These are phyloP conservation scores for Cebidichthys violaceus DNA, from an alignment of 2,113 vertebrate genomes.

Conservation along the genomic window DNA sequence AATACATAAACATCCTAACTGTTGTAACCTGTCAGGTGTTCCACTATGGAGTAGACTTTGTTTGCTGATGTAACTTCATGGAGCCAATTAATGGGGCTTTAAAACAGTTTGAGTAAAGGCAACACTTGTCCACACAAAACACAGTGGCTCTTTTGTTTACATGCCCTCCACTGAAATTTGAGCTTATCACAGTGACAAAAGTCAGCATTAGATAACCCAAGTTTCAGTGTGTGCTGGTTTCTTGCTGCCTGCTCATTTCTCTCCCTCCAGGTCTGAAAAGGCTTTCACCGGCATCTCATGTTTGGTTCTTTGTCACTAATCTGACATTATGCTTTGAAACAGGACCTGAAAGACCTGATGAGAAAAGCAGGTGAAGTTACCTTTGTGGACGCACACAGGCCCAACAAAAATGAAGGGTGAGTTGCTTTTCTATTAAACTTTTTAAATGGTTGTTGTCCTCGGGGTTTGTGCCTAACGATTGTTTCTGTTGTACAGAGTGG, in stretches of 20 bases:
- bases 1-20: slow-evolving; percentile 2
- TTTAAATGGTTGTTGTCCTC: fast-evolving
- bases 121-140: slow-evolving; percentile 40
- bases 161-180: slow-evolving; percentile 56
- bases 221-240: slow-evolving; percentile 65
- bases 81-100: slow-evolving; percentile 26
- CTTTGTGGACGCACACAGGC: slow-evolving; percentile 94
- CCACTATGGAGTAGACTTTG: slow-evolving; percentile 12
- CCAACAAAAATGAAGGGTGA: slow-evolving; percentile 94
- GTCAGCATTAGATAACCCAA: slow-evolving; percentile 49
- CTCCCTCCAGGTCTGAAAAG: slow-evolving; percentile 69
- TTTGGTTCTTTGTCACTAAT: slow-evolving; percentile 42
- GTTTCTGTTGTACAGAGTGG: slow-evolving; percentile 82
- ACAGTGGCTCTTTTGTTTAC: slow-evolving; percentile 61
- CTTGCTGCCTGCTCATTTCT: slow-evolving; percentile 68
- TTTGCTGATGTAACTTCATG: slow-evolving; percentile 5
- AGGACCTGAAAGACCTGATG: slow-evolving; percentile 97
- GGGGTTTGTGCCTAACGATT: not conserved
- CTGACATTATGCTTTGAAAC: slow-evolving; percentile 68
- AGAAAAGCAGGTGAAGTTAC: slow-evolving; percentile 95
- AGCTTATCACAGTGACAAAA: slow-evolving; percentile 53
- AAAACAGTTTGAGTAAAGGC: slow-evolving; percentile 2
- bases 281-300: slow-evolving; percentile 38
- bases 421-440: not conserved
- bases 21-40: slow-evolving; percentile 14